Percentiles rank a stretch among this genome's conserved stretches.
These are phyloP conservation scores for Drosophila lacicola DNA, from an alignment of 2,888 invertebrate genomes.

Conservation along the genomic window DNA sequence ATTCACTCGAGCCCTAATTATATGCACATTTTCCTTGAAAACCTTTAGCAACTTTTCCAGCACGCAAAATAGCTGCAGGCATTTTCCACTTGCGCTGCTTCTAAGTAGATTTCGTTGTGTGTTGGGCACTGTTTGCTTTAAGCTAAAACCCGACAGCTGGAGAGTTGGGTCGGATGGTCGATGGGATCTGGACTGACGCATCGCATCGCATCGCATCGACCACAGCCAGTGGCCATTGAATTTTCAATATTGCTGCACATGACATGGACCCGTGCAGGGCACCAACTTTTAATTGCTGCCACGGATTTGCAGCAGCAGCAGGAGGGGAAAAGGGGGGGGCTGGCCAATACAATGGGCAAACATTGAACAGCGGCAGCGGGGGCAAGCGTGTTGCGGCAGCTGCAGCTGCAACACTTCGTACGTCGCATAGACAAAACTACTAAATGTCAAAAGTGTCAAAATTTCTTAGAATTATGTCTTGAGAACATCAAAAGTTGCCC, in stretches of 20 bases:
- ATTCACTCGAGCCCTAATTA: slow-evolving; percentile 17
- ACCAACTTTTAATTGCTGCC: slow-evolving; percentile 74
- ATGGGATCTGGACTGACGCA: slow-evolving; percentile 1
- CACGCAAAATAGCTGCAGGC: slow-evolving; percentile 12
- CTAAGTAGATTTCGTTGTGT: slow-evolving; percentile 30
- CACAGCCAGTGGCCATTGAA: slow-evolving; percentile 34
- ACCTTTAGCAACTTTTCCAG: slow-evolving; percentile 11
- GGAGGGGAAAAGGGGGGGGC: too few relatives aligned
- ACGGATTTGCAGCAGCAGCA: slow-evolving; percentile 50
- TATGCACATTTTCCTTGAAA: slow-evolving; percentile 24
- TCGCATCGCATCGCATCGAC: slow-evolving; percentile 28
- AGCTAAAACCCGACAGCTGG: slow-evolving; percentile 18
- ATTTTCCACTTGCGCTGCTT: slow-evolving; percentile 11
- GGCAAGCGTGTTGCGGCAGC: background rate
- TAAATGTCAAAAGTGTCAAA: slow-evolving; percentile 81
- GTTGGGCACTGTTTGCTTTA: slow-evolving; percentile 37
- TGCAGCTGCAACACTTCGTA: slow-evolving; percentile 14
- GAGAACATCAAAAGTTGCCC: slow-evolving; percentile 74
- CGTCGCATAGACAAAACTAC: slow-evolving; percentile 74
- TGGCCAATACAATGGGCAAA: slow-evolving; percentile 52
- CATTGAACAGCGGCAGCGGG: slow-evolving; percentile 22
- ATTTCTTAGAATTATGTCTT: slow-evolving; percentile 78
- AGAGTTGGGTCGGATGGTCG: background rate
- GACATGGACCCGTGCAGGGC: slow-evolving; percentile 45
- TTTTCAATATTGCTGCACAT: slow-evolving; percentile 56